phyloP scores from a whole-genome alignment of 2,888 invertebrate genomes.

The Nebria brevicollis region DNA sequence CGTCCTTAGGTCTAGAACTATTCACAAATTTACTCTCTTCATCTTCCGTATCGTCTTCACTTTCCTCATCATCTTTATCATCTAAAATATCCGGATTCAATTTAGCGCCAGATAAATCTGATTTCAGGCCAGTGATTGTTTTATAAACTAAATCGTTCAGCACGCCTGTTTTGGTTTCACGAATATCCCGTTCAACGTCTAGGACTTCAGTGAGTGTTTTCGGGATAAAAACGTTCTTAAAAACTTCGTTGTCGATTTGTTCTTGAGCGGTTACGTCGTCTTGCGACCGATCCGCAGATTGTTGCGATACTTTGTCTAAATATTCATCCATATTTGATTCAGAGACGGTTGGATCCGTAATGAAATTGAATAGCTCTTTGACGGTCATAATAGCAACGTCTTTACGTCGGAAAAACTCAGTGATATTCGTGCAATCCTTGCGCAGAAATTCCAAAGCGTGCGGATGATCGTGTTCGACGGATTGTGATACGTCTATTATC shows the following conservation, averaged over 20 bases:
- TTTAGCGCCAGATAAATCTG: slow-evolving; percentile 79
- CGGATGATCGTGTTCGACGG: slow-evolving; percentile 98
- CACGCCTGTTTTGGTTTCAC: slow-evolving; percentile 78
- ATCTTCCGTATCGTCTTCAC: slow-evolving; percentile 54
- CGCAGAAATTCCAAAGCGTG: slow-evolving; percentile 93
- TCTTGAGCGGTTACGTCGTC: slow-evolving; percentile 78
- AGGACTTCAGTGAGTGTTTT: slow-evolving; percentile 90
- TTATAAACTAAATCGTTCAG: slow-evolving; percentile 82
- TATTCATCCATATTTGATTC: slow-evolving; percentile 84
- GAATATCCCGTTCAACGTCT: slow-evolving; percentile 87
- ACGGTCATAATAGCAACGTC: slow-evolving; percentile 92
- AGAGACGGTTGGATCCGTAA: slow-evolving; percentile 90
- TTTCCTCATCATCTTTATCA: slow-evolving; percentile 55
- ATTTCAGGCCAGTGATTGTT: slow-evolving; percentile 85
- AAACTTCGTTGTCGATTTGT: slow-evolving; percentile 89
- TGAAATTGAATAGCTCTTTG: slow-evolving; percentile 94
- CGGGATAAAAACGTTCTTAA: slow-evolving; percentile 93
- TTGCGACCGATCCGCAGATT: slow-evolving; percentile 70
- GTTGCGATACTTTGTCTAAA: slow-evolving; percentile 77
- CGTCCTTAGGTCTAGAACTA: slow-evolving; percentile 78
- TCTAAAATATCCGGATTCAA: slow-evolving; percentile 72
- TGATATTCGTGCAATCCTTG: slow-evolving; percentile 93
- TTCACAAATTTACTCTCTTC: slow-evolving; percentile 69
- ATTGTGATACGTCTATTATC: slow-evolving; percentile 97
- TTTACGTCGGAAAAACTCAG: slow-evolving; percentile 89